A percentile compares a stretch with the other conserved stretches of the same genome.
Evolutionary conservation across 1,140 invertebrate genomes (phyloP).

Genomic region (Ceratina calcarata): DNA sequence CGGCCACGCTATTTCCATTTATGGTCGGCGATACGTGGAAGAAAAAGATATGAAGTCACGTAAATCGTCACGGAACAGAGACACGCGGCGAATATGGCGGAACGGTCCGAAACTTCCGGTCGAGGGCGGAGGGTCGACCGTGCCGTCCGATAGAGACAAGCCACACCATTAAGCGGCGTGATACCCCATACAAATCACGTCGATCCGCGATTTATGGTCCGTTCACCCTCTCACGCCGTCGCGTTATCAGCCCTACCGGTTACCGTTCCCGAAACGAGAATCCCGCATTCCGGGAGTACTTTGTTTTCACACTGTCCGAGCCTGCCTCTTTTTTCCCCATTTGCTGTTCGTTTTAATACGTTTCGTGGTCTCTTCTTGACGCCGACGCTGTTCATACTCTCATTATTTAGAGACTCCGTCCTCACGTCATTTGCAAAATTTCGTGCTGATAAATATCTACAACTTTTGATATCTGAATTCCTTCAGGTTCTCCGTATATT

Average conservation of each 20-base stretch:
- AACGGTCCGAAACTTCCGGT: conserved; percentile 65
- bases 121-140: conserved; percentile 39
- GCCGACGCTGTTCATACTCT: no score
- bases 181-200: conserved; percentile 76
- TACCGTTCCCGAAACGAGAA: conserved; percentile 56
- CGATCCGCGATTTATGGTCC: conserved; percentile 74
- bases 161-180: conserved; percentile 72
- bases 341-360: neutral
- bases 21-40: conserved; percentile 13
- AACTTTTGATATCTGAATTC: neutral
- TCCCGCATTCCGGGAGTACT: conserved; percentile 49
- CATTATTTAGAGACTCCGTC: no score
- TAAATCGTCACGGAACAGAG: conserved; percentile 56
- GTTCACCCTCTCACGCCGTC: conserved; percentile 67
- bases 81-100: conserved; percentile 55
- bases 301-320: conserved; percentile 47
- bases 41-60: conserved; percentile 56
- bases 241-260: conserved; percentile 66
- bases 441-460: no score
- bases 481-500: neutral
- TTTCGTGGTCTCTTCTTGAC: no score
- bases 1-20: conserved; percentile 34
- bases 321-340: conserved; percentile 19
- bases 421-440: neutral
- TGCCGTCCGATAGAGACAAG: conserved; percentile 63